Evolutionary conservation across 2,888 invertebrate species (phyloP).

Genomic region (Eustalomyia histrio): DNA sequence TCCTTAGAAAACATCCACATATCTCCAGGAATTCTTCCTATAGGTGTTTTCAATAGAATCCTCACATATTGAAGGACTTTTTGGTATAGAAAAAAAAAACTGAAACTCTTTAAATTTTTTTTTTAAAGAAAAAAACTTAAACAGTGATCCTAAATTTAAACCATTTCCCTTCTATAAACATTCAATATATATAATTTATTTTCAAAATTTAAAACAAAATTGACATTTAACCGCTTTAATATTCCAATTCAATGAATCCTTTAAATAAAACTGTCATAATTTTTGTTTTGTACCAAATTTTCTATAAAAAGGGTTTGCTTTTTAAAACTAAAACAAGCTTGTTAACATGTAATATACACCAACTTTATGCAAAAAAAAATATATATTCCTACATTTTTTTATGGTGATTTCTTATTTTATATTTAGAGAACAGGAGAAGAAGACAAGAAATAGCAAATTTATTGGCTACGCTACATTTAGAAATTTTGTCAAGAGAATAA

Average conservation of each 20-base stretch:
- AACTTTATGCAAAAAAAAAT: conserved; percentile 18
- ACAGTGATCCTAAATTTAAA: too few relatives aligned
- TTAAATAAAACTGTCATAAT: conserved; percentile 49
- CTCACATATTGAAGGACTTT: too few relatives aligned
- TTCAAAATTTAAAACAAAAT: conserved; percentile 5
- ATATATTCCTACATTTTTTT: background rate
- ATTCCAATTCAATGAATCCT: conserved; percentile 17
- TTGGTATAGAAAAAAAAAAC: too few relatives aligned
- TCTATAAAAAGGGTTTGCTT: conserved; percentile 41
- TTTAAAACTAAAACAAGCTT: conserved; percentile 32
- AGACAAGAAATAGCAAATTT: conserved; percentile 46
- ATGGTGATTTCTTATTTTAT: conserved; percentile 3
- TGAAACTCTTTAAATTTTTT: too few relatives aligned
- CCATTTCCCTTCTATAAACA: too few relatives aligned
- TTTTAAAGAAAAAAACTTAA: too few relatives aligned
- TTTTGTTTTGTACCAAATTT: conserved; percentile 5
- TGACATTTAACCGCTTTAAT: conserved; percentile 31
- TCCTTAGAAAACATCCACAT: too few relatives aligned
- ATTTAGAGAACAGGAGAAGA: conserved; percentile 4
- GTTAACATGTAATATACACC: conserved; percentile 48
- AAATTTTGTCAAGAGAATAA: conserved; percentile 63
- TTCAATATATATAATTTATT: background rate
- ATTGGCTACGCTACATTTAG: conserved; percentile 65
- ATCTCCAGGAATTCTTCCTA: too few relatives aligned
- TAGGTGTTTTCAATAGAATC: too few relatives aligned